Evolutionary conservation across 2,797 vertebrate genomes (phyloP).

Genomic region (Gymnocypris eckloni): DNA sequence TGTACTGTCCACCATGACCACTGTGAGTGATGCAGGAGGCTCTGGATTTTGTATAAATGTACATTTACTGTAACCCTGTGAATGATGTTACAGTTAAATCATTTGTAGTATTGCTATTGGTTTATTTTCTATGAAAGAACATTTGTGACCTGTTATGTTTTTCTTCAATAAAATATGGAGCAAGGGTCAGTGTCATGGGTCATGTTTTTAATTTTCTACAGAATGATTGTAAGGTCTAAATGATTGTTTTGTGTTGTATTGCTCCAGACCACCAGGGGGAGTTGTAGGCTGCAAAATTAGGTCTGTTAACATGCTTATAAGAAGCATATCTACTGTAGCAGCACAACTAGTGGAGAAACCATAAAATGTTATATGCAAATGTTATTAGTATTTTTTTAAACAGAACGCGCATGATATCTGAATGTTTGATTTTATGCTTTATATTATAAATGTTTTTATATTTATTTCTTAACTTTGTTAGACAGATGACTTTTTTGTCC

Average conservation of each 20-base stretch:
- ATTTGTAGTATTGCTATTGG: conserved; percentile 75
- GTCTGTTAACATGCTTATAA: background rate
- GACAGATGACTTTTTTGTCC: background rate
- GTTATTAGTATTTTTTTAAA: background rate
- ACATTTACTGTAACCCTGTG: conserved; percentile 73
- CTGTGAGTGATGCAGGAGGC: conserved; percentile 66
- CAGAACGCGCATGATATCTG: too few species aligned
- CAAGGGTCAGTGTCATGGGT: conserved; percentile 37
- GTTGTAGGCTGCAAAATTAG: background rate
- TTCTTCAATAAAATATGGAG: conserved; percentile 67
- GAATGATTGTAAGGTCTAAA: background rate
- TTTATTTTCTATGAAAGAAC: conserved; percentile 74
- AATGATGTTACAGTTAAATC: conserved; percentile 69
- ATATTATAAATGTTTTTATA: background rate
- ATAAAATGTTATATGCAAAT: background rate
- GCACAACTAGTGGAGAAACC: background rate
- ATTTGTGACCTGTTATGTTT: conserved; percentile 59
- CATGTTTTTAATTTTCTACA: background rate
- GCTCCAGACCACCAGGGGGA: conserved; percentile 26
- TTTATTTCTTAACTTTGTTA: background rate
- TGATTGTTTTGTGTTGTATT: background rate
- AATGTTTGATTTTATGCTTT: background rate
- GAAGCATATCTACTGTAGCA: background rate
- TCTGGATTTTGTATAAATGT: conserved; percentile 74
- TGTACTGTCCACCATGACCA: conserved; percentile 63